A percentile compares a stretch with the other conserved stretches of the same genome.
These are phyloP conservation scores for Drosophila borealis DNA, from an alignment of 2,888 invertebrate genomes.

Conservation along the genomic window DNA sequence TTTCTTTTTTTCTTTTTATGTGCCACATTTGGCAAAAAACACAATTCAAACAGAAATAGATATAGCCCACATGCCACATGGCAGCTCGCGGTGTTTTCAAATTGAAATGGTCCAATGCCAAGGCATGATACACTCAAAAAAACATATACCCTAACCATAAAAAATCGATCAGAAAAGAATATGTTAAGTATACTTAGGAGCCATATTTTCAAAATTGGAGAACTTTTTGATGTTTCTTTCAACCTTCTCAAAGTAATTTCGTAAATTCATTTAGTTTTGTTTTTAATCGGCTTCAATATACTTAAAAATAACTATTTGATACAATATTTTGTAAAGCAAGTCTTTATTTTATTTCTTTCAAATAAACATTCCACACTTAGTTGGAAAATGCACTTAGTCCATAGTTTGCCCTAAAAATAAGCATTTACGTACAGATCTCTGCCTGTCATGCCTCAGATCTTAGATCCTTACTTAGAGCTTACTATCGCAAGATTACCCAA, in stretches of 20 bases:
- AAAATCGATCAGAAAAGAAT: too few relatives aligned
- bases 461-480: neutral
- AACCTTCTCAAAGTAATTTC: too few relatives aligned
- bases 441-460: neutral
- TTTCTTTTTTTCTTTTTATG: slow-evolving; percentile 11
- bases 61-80: slow-evolving; percentile 5
- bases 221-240: too few relatives aligned
- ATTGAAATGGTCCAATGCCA: neutral
- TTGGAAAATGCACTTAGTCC: neutral
- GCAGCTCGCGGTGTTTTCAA: neutral
- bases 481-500: slow-evolving; percentile 49
- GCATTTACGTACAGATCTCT: neutral
- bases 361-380: too few relatives aligned
- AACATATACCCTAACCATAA: too few relatives aligned
- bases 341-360: too few relatives aligned
- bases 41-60: slow-evolving; percentile 16
- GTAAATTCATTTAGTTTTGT: too few relatives aligned
- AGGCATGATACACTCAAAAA: neutral
- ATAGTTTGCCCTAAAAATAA: neutral
- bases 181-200: too few relatives aligned
- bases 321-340: too few relatives aligned
- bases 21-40: slow-evolving; percentile 40
- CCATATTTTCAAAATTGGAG: too few relatives aligned
- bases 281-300: too few relatives aligned
- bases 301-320: too few relatives aligned